Percentiles rank a stretch among this genome's conserved stretches.
Evolutionary conservation across 1,140 invertebrate species (phyloP).

Genomic region (Harpegnathos saltator): DNA sequence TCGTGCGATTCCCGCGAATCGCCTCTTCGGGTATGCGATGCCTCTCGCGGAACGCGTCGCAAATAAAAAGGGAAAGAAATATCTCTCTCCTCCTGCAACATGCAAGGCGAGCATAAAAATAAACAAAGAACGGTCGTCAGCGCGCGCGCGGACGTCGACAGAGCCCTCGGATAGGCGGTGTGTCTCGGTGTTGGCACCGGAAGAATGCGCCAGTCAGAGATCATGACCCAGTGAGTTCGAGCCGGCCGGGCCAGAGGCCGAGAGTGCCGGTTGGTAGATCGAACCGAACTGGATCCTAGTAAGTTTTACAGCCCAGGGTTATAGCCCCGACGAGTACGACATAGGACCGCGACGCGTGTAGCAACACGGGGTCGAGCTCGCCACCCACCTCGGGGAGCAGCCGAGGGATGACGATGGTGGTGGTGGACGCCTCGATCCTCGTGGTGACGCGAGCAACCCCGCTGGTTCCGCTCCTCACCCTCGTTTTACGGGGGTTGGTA

Average conservation of each 20-base stretch:
- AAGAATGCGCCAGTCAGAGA: conserved; percentile 45
- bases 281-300: conserved; percentile 66
- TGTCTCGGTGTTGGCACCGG: conserved; percentile 6
- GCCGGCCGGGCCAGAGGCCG: conserved; percentile 15
- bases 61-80: not conserved
- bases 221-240: conserved; percentile 60
- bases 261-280: conserved; percentile 53
- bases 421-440: conserved; percentile 45
- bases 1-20: too few relatives aligned
- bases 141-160: accelerated
- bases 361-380: conserved; percentile 33
- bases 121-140: not conserved
- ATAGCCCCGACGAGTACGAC: conserved; percentile 60
- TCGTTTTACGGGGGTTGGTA: conserved; percentile 57
- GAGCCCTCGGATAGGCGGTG: not conserved
- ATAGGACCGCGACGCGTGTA: conserved; percentile 51
- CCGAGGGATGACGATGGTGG: conserved; percentile 20
- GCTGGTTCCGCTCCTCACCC: conserved; percentile 61
- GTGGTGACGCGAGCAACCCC: conserved; percentile 23
- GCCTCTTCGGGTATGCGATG: not conserved
- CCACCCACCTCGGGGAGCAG: conserved; percentile 11
- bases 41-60: not conserved
- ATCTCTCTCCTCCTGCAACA: not conserved
- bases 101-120: not conserved
- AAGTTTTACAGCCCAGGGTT: conserved; percentile 74